phyloP scores from a whole-genome alignment of 2,797 vertebrate species.

The Tolypeutes matacus region DNA sequence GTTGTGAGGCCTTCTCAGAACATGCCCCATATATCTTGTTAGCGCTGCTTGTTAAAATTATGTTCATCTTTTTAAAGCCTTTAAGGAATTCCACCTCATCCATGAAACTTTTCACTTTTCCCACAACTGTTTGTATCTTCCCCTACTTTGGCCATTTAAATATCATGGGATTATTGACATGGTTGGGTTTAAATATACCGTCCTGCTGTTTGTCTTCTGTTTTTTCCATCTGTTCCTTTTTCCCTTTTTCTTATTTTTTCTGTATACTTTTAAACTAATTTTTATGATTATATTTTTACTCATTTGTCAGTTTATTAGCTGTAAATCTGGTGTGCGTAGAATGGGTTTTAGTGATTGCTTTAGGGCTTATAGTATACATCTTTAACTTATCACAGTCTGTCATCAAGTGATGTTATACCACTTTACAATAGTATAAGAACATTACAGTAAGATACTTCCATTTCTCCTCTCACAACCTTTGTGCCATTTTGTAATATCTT shows the following conservation, averaged over 20 bases:
- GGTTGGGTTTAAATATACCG: neutral
- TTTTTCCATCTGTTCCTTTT: constrained; percentile 40
- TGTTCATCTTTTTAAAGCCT: neutral
- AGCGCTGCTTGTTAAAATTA: constrained; percentile 31
- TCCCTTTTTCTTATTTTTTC: neutral
- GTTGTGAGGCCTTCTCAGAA: neutral
- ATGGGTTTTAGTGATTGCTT: neutral
- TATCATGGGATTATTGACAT: constrained; percentile 22
- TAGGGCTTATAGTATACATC: neutral
- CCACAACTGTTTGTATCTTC: neutral
- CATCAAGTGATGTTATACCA: neutral
- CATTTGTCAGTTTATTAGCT: constrained; percentile 27
- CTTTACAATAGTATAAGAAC: neutral
- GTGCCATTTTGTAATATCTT: neutral
- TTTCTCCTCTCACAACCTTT: neutral
- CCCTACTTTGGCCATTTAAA: constrained; percentile 26
- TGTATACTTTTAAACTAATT: neutral
- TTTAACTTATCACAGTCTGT: neutral
- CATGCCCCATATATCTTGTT: neutral
- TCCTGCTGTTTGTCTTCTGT: neutral
- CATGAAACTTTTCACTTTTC: constrained; percentile 46
- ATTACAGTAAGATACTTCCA: neutral
- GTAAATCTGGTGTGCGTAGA: neutral
- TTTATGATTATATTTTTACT: constrained; percentile 1
- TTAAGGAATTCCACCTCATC: constrained; percentile 34